Conservation (phyloP, 2,797 vertebrate species). For the Bufotes viridis region DNA sequence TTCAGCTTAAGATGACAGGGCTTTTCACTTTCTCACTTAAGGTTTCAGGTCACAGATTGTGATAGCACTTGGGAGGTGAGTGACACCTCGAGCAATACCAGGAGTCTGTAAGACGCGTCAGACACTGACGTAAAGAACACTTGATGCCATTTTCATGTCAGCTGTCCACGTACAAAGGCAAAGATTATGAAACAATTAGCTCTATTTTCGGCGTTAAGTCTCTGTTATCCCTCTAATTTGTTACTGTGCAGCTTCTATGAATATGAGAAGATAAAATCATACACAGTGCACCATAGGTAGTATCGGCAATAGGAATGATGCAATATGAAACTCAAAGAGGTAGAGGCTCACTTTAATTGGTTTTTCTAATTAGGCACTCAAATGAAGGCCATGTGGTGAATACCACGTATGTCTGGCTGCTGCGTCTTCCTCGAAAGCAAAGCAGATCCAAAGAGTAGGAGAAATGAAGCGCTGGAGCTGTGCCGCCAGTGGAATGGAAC, state of each 20-base stretch:
- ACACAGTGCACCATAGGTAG: no score
- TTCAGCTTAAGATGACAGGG: slow-evolving; percentile 52
- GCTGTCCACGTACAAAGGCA: slow-evolving; percentile 6
- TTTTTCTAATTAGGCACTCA: no score
- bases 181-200: slow-evolving; percentile 28
- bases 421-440: no score
- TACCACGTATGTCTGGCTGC: no score
- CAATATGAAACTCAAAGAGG: no score
- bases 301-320: no score
- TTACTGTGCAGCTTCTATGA: background rate
- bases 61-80: slow-evolving; percentile 35
- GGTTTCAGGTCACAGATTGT: slow-evolving; percentile 6
- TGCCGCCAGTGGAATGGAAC: no score
- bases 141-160: slow-evolving; percentile 1
- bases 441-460: no score
- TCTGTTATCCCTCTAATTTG: slow-evolving; percentile 25
- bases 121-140: background rate
- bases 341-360: no score
- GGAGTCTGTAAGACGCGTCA: background rate
- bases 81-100: slow-evolving; percentile 5
- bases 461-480: no score
- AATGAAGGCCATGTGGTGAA: no score
- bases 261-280: background rate
- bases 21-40: slow-evolving; percentile 52
- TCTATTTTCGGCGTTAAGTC: background rate